Evolutionary conservation across 2,113 vertebrate species (phyloP).

Genomic region (Centropristis striata): DNA sequence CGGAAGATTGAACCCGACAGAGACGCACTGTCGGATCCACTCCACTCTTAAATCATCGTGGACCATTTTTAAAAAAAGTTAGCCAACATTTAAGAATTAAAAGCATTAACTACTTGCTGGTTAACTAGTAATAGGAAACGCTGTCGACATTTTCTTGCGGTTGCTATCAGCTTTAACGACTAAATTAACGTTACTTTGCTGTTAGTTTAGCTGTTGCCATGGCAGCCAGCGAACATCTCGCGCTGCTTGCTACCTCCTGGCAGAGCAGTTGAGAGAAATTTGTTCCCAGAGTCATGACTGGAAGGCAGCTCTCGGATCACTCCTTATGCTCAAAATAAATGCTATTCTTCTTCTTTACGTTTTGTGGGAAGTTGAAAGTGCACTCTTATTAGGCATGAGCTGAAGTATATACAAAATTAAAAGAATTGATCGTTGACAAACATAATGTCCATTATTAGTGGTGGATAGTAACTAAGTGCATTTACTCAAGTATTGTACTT

Average conservation of each 20-base stretch:
- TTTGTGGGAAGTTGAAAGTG: not conserved
- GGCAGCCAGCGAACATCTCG: conserved; percentile 5
- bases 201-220: conserved; percentile 3
- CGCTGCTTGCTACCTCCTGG: too few relatives aligned
- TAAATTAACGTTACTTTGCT: not conserved
- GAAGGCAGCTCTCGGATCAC: not conserved
- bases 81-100: not conserved
- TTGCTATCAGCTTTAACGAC: not conserved
- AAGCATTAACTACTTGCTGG: rapidly evolving
- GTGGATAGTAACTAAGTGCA: too few relatives aligned
- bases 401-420: too few relatives aligned
- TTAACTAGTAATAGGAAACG: not conserved
- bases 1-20: conserved; percentile 74
- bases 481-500: too few relatives aligned
- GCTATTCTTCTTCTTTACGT: too few relatives aligned
- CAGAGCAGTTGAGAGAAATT: rapidly evolving
- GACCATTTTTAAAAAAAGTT: conserved; percentile 52
- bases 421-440: too few relatives aligned
- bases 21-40: conserved; percentile 88
- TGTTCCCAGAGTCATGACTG: conserved; percentile 9
- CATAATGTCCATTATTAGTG: too few relatives aligned
- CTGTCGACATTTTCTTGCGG: not conserved
- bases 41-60: conserved; percentile 88
- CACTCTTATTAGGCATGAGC: too few relatives aligned
- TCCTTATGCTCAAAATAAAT: too few relatives aligned